phyloP scores from a whole-genome alignment of 2,797 vertebrate genomes.

The Gallinago nigripennis region DNA sequence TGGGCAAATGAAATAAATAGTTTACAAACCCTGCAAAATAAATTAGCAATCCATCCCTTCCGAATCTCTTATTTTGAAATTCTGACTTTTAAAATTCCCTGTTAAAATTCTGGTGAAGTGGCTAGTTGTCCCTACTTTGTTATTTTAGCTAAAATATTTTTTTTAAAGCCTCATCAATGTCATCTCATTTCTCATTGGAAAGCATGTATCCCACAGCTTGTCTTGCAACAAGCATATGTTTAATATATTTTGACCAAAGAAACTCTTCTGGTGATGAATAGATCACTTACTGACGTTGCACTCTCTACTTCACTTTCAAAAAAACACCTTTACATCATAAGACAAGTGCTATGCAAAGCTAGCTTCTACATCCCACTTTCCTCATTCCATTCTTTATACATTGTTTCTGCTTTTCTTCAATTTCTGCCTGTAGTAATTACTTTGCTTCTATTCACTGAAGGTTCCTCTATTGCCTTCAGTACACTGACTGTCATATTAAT shows the following conservation, averaged over 20 bases:
- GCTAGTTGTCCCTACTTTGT: neutral
- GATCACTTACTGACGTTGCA: neutral
- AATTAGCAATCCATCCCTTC: neutral
- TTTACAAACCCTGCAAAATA: neutral
- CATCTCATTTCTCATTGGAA: neutral
- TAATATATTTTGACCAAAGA: neutral
- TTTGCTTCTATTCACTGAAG: neutral
- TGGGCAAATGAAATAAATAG: neutral
- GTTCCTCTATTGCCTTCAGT: neutral
- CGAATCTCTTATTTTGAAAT: neutral
- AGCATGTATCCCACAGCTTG: neutral
- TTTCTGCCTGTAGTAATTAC: neutral
- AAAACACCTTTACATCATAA: neutral
- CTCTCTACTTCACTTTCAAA: constrained; percentile 24
- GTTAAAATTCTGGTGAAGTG: neutral
- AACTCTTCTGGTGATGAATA: neutral
- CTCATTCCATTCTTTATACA: neutral
- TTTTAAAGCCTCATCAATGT: neutral
- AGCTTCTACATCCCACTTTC: neutral
- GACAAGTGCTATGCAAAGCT: constrained; percentile 19
- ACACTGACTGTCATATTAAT: neutral
- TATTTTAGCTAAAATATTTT: neutral
- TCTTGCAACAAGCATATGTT: neutral
- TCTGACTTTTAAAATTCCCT: neutral
- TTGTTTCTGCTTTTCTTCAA: neutral